Evolutionary conservation across 92 coral and sea anemone genomes (phyloP), one percentile per base, ranked within the genome.

Genomic region (Palythoa grandis): DNA sequence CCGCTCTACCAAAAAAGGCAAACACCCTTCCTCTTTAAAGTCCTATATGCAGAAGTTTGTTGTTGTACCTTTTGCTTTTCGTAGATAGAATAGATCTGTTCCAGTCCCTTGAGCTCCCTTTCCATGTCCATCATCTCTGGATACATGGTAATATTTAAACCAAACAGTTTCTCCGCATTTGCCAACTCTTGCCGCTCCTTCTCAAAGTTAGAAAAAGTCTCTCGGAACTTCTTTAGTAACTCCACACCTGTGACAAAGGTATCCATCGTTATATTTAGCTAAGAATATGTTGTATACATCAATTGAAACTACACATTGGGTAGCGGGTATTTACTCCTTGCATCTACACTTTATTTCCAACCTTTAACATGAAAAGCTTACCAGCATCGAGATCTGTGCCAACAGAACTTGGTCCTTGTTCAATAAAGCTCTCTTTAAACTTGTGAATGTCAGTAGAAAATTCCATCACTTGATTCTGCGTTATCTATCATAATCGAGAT

Each of bases 131-230:
- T 91, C 88, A 97, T 88, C 60, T 95, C 99, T 15, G 99, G 99
- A 84, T 97, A 97, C 88, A 94, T 89, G 65, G 99, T 95, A 87
- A 97, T 95, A 52, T 95, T 88, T 16, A 97, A 86, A 75, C 99
- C 99, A 90, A 97, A 97, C 84, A 97, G 90, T 52, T 96, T 91
- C 91, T 97, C 99, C 6, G 99, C 99, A 78, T 97, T 97, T 5
- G 99, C 98, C 89, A 97, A 86, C 78, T 97, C 99, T 78, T 96
- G 98, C 2, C 98, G 98, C 79, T 96, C 98, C 76, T 89, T 94
- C 68, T 96, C 98, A 89, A 91, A 95, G 19, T 87, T 90, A 23
- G 89, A 86, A 66, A 89, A 96, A 79, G 92, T 98, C 25, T 96
- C 98, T 87, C 93, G 91, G 92, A 96, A 96, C 70, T 87, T 93